Evolutionary conservation across 1,140 invertebrate species (phyloP), one percentile per base, ranked within the genome.

Genomic region (Sycophila sp.): DNA sequence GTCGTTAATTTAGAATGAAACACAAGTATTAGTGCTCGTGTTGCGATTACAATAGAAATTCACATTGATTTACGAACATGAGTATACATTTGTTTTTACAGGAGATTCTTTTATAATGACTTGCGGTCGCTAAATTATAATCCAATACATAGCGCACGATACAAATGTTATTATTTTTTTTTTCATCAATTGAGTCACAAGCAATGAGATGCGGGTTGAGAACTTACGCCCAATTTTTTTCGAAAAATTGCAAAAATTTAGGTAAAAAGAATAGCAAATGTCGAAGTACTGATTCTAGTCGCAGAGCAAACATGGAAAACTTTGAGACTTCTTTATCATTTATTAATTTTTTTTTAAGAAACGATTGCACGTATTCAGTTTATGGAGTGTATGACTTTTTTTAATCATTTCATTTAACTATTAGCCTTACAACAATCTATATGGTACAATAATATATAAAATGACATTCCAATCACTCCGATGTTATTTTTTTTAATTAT

Each of bases 381-480:
- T 65, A 49, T 51, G 22, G 22, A 69, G 7, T 56, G 40, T 51
- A n/a, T n/a, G n/a, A n/a, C 28, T 42, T 56, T 55, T 49, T 58
- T 53, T 45, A 13, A 63, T 30, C 8, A n/a, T 69, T 24, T 63
- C 38, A 45, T 69, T 45, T 63, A 45, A 15, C 40, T 70, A 73
- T 71, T n/a, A 68, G 19, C 65, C 63, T 73, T 73, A 77, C 47
- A 67, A 73, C 47, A 60, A 69, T 59, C 68, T 71, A 77, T 75
- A 75, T 74, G 60, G 45, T 75, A 73, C 60, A 73, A 45, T 73
- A 73, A 72, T 75, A 64, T 72, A 70, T 72, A 69, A 76, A 76
- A 76, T 69, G 70, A 71, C 55, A 70, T 71, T 70, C 58, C 62
- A 40, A 75, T 72, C 59, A 71, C 68, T 73, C 51, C 24, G 38